These are phyloP conservation scores for Pelobates cultripes DNA, from an alignment of 2,797 vertebrate genomes.

Conservation along the genomic window DNA sequence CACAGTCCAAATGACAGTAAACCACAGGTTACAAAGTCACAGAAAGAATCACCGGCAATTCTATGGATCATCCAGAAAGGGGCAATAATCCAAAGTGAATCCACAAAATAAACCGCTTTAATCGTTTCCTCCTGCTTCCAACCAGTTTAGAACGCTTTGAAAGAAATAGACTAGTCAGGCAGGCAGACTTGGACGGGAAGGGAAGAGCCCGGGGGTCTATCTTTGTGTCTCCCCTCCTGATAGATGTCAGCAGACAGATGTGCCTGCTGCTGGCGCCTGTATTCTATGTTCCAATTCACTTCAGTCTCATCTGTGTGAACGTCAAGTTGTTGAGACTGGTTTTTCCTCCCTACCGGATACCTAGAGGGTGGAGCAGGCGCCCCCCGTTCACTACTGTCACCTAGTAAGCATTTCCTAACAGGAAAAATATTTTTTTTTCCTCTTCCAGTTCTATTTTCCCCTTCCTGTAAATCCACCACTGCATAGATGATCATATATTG, in stretches of 20 bases:
- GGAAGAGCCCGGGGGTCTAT: slow-evolving; percentile 24
- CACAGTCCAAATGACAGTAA: slow-evolving; percentile 29
- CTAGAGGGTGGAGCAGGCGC: slow-evolving; percentile 69
- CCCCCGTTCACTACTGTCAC: slow-evolving; percentile 66
- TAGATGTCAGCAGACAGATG: slow-evolving; percentile 58
- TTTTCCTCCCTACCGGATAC: slow-evolving; percentile 68
- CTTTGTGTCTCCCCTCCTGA: neutral
- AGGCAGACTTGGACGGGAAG: slow-evolving; percentile 11
- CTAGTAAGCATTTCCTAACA: slow-evolving; percentile 70
- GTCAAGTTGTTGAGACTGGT: slow-evolving; percentile 63
- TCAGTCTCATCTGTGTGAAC: slow-evolving; percentile 56
- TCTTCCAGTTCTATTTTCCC: slow-evolving; percentile 1
- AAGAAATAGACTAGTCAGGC: neutral
- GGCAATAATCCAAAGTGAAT: neutral
- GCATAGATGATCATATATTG: neutral
- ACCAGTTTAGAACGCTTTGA: neutral
- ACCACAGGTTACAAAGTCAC: slow-evolving; percentile 12
- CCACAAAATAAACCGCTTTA: no score
- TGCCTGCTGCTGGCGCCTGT: slow-evolving; percentile 57
- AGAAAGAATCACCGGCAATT: neutral
- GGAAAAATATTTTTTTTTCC: slow-evolving; percentile 61
- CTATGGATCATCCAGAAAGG: neutral
- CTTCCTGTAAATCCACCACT: slow-evolving; percentile 37
- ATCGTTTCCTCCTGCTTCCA: neutral
- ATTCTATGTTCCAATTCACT: slow-evolving; percentile 23